A percentile compares a stretch with the other conserved stretches of the same genome.
Conservation (phyloP, 2,797 vertebrate species). For the Chrysocyon brachyurus region DNA sequence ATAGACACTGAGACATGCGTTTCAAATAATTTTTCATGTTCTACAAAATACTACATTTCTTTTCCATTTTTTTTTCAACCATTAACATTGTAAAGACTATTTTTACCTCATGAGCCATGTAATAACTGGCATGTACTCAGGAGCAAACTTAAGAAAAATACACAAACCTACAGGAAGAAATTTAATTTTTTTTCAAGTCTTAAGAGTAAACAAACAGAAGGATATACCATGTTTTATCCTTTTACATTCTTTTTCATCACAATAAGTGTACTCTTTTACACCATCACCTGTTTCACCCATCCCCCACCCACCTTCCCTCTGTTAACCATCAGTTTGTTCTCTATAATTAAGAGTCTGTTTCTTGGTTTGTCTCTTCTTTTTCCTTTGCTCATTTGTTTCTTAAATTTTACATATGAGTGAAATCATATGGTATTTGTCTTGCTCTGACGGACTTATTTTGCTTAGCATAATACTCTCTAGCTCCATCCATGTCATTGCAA, state of each 20-base stretch:
- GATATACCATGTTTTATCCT: neutral
- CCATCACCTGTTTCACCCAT: neutral
- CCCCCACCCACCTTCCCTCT: neutral
- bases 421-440: neutral
- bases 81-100: neutral
- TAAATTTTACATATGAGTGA: neutral
- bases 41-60: neutral
- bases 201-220: neutral
- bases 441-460: neutral
- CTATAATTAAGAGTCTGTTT: neutral
- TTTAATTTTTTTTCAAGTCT: neutral
- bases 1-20: neutral
- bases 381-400: neutral
- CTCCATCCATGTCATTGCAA: neutral
- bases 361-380: neutral
- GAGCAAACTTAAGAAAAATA: neutral
- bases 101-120: neutral
- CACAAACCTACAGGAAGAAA: neutral
- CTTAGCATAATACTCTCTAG: neutral
- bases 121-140: neutral
- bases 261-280: neutral
- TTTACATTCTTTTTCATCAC: neutral
- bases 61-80: neutral
- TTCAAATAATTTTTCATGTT: neutral
- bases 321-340: neutral